Percentiles rank a stretch among this genome's conserved stretches.
Conservation (phyloP, 2,888 invertebrate species). For the Tetragonisca angustula region DNA sequence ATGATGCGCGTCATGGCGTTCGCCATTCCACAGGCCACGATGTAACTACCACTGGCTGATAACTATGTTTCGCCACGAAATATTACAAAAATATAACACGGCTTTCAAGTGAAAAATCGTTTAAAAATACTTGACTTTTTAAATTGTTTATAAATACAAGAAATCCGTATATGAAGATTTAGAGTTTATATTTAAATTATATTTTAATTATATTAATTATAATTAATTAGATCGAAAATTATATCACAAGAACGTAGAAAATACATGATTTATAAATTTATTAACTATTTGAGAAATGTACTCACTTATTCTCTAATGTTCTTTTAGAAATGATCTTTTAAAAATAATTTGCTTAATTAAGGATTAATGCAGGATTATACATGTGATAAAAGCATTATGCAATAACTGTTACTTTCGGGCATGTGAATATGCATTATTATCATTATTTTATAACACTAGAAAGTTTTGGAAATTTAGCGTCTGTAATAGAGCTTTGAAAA, state of each 20-base stretch:
- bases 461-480: background rate
- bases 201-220: background rate
- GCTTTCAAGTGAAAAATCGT: background rate
- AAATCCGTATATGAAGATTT: too few species aligned
- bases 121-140: background rate
- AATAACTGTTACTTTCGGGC: background rate
- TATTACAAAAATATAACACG: background rate
- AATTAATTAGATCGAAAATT: background rate
- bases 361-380: background rate
- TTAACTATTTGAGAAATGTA: background rate
- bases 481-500: background rate
- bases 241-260: background rate
- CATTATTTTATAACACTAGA: slow-evolving; percentile 12
- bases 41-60: too few species aligned
- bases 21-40: background rate
- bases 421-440: background rate
- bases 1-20: background rate
- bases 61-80: background rate
- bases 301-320: background rate
- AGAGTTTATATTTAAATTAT: too few species aligned
- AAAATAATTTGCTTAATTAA: background rate
- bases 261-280: background rate
- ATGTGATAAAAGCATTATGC: background rate
- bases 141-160: background rate
- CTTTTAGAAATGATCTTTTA: background rate